These are phyloP conservation scores for Neelides sp. DNA, from an alignment of 1,140 invertebrate species.

Conservation along the genomic window DNA sequence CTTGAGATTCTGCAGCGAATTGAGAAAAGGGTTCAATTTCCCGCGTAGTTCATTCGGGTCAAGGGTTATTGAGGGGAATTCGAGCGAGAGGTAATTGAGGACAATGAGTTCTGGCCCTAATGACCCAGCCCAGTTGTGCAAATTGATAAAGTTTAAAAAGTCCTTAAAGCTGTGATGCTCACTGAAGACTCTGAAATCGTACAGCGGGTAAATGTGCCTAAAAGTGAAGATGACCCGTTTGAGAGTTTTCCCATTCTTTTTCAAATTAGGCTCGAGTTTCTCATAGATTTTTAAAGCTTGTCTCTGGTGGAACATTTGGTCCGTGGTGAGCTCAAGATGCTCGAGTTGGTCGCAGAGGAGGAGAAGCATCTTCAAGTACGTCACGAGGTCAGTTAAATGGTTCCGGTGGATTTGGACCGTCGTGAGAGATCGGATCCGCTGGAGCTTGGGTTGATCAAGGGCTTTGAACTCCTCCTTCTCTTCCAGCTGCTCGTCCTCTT, in stretches of 20 bases:
- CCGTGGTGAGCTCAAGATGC: slow-evolving; percentile 21
- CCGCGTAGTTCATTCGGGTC: slow-evolving; percentile 11
- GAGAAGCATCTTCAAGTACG: slow-evolving; percentile 24
- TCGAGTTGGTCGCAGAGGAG: slow-evolving; percentile 8
- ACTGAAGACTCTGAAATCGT: slow-evolving; percentile 22
- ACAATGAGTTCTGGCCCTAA: slow-evolving; percentile 5
- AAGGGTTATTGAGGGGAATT: slow-evolving; percentile 19
- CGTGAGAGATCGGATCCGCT: slow-evolving; percentile 5
- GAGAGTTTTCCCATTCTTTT: slow-evolving; percentile 11
- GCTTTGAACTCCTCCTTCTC: slow-evolving; percentile 9
- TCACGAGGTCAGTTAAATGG: slow-evolving; percentile 24
- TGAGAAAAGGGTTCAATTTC: slow-evolving; percentile 24
- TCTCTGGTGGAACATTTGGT: slow-evolving; percentile 23
- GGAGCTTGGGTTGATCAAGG: background rate
- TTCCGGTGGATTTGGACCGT: slow-evolving; percentile 22
- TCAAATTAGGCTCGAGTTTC: slow-evolving; percentile 7
- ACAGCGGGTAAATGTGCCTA: slow-evolving; percentile 15
- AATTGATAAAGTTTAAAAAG: slow-evolving; percentile 23
- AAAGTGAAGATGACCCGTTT: slow-evolving; percentile 21
- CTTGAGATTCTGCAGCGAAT: slow-evolving; percentile 2
- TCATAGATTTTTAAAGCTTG: slow-evolving; percentile 16
- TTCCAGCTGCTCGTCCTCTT: slow-evolving; percentile 15
- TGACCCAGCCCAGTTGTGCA: slow-evolving; percentile 14
- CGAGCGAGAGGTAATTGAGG: slow-evolving; percentile 18
- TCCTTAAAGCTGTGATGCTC: slow-evolving; percentile 24